A percentile compares a stretch with the other conserved stretches of the same genome.
Conservation (phyloP, 2,113 vertebrate species). For the Grantiella picta region DNA sequence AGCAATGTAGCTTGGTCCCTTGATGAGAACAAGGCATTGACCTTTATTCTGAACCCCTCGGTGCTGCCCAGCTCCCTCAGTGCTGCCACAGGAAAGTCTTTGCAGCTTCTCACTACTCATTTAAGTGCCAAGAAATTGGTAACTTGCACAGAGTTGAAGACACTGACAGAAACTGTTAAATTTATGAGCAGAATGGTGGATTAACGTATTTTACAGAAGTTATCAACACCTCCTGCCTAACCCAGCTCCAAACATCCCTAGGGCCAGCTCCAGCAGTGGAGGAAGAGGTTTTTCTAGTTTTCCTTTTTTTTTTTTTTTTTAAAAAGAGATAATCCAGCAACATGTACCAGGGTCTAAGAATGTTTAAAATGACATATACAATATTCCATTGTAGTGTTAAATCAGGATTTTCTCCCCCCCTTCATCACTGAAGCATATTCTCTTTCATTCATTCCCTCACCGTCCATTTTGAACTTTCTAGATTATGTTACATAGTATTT, state of each 20-base stretch:
- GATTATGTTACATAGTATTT: conserved; percentile 75
- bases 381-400: conserved; percentile 64
- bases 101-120: background rate
- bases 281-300: conserved; percentile 31
- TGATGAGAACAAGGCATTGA: conserved; percentile 61
- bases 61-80: background rate
- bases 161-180: conserved; percentile 42
- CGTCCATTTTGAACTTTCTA: conserved; percentile 72
- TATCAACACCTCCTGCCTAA: conserved; percentile 26
- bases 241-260: conserved; percentile 37
- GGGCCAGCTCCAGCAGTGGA: conserved; percentile 60
- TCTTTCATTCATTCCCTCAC: conserved; percentile 47
- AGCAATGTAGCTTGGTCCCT: conserved; percentile 73
- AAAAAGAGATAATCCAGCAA: conserved; percentile 69
- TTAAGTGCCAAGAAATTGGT: conserved; percentile 18
- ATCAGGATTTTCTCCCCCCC: conserved; percentile 47
- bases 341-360: conserved; percentile 67
- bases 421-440: conserved; percentile 57
- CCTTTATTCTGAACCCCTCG: background rate
- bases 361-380: conserved; percentile 71
- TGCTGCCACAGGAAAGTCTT: background rate
- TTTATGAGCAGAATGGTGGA: conserved; percentile 21
- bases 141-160: conserved; percentile 50
- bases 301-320: conserved; percentile 32
- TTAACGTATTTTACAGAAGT: conserved; percentile 38